Evolutionary conservation across 2,797 vertebrate genomes (phyloP).

Genomic region (Sus cebifrons): DNA sequence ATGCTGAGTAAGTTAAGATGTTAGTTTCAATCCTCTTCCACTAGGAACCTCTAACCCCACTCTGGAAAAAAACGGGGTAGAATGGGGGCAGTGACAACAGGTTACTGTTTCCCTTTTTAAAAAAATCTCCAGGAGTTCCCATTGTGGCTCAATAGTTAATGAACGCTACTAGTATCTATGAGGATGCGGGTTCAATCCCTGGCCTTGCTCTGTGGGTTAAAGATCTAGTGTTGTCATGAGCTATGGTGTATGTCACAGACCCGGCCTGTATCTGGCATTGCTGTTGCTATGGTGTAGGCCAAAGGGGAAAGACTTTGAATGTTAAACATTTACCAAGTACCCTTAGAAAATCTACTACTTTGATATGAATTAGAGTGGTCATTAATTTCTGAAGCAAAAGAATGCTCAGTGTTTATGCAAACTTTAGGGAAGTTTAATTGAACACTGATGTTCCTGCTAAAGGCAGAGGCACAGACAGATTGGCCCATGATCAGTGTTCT

Average conservation of each 20-base stretch:
- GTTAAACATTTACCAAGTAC: slow-evolving; percentile 30
- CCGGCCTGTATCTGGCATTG: too few relatives aligned
- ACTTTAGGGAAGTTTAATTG: slow-evolving; percentile 11
- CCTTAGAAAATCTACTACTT: slow-evolving; percentile 40
- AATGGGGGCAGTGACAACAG: neutral
- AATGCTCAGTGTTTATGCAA: slow-evolving; percentile 28
- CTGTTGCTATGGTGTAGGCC: too few relatives aligned
- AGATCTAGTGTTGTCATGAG: too few relatives aligned
- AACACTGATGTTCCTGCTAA: neutral
- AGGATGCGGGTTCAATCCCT: too few relatives aligned
- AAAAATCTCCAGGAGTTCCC: neutral
- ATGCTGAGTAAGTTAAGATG: neutral
- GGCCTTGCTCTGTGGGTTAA: too few relatives aligned
- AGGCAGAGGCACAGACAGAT: neutral
- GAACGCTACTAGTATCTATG: too few relatives aligned
- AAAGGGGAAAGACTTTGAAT: neutral
- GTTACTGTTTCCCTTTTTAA: neutral
- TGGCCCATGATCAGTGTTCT: neutral
- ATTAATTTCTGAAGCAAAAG: slow-evolving; percentile 52
- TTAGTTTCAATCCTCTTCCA: slow-evolving; percentile 3
- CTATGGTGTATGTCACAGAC: too few relatives aligned
- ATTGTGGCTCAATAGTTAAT: too few relatives aligned
- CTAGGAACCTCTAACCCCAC: neutral
- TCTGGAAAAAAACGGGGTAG: neutral
- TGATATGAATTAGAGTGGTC: neutral